Evolutionary conservation across 1,140 invertebrate species (phyloP).

Genomic region (Lasioglossum baleicum): DNA sequence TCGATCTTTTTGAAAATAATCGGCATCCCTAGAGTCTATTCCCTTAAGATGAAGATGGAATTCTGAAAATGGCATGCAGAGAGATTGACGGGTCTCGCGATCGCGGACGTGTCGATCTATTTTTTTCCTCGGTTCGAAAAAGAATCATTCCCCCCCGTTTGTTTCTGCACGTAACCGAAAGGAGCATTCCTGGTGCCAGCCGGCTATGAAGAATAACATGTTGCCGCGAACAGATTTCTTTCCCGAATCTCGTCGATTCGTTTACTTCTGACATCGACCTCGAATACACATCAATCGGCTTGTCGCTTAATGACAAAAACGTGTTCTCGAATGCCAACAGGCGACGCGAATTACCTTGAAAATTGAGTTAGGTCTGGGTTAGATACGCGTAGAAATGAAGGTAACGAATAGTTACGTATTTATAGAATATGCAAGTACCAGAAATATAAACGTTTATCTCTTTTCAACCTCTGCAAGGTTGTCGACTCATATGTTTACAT

Average conservation of each 20-base stretch:
- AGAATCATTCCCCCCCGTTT: slow-evolving; percentile 22
- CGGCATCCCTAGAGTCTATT: too few species aligned
- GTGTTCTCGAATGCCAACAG: too few species aligned
- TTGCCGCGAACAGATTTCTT: too few species aligned
- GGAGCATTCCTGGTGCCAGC: not conserved
- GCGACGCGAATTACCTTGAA: too few species aligned
- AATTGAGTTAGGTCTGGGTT: too few species aligned
- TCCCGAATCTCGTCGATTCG: not conserved
- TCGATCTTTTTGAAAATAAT: too few species aligned
- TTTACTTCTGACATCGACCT: not conserved
- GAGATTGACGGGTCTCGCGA: not conserved
- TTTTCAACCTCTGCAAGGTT: too few species aligned
- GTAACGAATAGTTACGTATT: too few species aligned
- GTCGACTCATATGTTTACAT: too few species aligned
- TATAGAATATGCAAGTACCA: too few species aligned
- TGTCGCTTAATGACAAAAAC: not conserved
- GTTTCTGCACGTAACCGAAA: not conserved
- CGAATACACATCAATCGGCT: not conserved
- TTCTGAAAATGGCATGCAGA: not conserved
- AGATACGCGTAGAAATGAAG: too few species aligned
- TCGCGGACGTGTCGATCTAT: not conserved
- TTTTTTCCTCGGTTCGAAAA: slow-evolving; percentile 2
- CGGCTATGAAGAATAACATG: not conserved
- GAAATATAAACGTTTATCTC: too few species aligned
- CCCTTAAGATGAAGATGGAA: not conserved